Evolutionary conservation across 2,797 vertebrate species (phyloP).

Genomic region (Sebastes matsubarae): DNA sequence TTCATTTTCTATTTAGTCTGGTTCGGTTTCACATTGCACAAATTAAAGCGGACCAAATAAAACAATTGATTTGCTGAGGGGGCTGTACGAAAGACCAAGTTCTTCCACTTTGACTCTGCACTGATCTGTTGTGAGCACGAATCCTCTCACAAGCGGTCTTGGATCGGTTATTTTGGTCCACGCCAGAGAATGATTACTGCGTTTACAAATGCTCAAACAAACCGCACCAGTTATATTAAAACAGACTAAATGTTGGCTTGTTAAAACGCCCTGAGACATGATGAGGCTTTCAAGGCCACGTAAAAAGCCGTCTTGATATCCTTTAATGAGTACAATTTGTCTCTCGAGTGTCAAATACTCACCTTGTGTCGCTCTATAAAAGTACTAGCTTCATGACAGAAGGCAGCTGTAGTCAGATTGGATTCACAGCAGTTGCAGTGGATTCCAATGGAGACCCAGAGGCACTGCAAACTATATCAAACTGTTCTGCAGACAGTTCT

Average conservation of each 20-base stretch:
- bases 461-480: background rate
- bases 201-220: background rate
- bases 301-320: background rate
- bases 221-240: background rate
- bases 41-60: background rate
- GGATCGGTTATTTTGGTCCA: no score
- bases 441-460: constrained; percentile 11
- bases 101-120: no score
- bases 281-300: background rate
- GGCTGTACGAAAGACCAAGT: no score
- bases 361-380: background rate
- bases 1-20: background rate
- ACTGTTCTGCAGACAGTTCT: background rate
- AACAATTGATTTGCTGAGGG: background rate
- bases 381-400: background rate
- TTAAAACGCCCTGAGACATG: background rate
- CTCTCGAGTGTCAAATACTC: background rate
- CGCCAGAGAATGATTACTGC: no score
- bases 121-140: no score
- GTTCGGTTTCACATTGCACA: background rate
- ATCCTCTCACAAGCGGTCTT: no score
- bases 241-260: background rate
- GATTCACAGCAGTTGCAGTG: constrained; percentile 10
- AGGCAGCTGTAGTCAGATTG: constrained; percentile 18
- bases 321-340: background rate